Evolutionary conservation across 2,797 vertebrate genomes (phyloP).

Genomic region (Acridotheres tristis): DNA sequence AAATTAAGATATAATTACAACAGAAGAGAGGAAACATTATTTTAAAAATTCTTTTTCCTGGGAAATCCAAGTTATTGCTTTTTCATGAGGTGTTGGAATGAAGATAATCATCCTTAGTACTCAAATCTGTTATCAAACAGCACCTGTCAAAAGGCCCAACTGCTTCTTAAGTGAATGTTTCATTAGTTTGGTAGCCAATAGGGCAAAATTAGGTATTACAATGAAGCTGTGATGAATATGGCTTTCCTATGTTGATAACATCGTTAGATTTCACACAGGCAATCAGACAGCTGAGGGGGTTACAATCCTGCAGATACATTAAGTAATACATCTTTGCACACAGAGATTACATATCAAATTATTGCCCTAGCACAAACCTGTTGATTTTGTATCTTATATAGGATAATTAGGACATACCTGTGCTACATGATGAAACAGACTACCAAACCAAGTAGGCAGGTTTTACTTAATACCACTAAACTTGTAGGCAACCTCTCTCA

Average conservation of each 20-base stretch:
- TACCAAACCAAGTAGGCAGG: not conserved
- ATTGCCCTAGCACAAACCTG: not conserved
- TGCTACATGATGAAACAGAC: not conserved
- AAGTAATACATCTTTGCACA: conserved; percentile 27
- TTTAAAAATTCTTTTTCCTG: not conserved
- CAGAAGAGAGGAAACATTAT: not conserved
- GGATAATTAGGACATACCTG: conserved; percentile 15
- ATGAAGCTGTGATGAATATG: conserved; percentile 8
- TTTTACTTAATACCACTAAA: conserved; percentile 3
- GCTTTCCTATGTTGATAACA: conserved; percentile 20
- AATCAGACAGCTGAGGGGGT: not conserved
- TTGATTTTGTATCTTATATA: conserved; percentile 8
- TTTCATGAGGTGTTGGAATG: not conserved
- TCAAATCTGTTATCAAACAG: not conserved
- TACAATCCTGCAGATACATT: conserved; percentile 2
- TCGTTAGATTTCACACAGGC: not conserved
- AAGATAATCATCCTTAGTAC: not conserved
- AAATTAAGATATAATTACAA: not conserved
- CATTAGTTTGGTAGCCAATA: conserved; percentile 8
- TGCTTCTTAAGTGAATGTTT: not conserved
- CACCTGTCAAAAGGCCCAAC: not conserved
- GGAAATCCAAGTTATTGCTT: not conserved
- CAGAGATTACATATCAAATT: not conserved
- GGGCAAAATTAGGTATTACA: not conserved
- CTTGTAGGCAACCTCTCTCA: not conserved